Evolutionary conservation across 2,888 invertebrate genomes (phyloP).

Genomic region (Pterostichus niger): DNA sequence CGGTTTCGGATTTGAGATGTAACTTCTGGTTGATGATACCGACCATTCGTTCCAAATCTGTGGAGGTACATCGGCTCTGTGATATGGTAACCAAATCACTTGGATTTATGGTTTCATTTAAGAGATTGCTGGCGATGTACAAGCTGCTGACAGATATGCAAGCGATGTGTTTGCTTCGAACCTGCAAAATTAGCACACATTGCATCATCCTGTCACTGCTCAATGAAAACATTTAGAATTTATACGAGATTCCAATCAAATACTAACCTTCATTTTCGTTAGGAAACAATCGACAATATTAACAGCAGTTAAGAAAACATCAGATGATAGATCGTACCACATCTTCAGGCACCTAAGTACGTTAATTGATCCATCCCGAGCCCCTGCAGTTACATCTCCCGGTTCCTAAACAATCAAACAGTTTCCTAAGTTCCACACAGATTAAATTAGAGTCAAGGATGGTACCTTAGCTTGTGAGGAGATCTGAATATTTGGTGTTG

Average conservation of each 20-base stretch:
- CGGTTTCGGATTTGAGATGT: slow-evolving; percentile 80
- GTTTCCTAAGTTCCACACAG: slow-evolving; percentile 1
- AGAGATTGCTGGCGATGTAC: slow-evolving; percentile 88
- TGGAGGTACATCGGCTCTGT: slow-evolving; percentile 90
- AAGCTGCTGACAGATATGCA: slow-evolving; percentile 93
- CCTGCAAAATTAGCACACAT: slow-evolving; percentile 73
- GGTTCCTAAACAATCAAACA: slow-evolving; percentile 69
- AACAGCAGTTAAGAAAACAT: slow-evolving; percentile 88
- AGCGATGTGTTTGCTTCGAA: slow-evolving; percentile 89
- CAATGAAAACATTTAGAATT: slow-evolving; percentile 22
- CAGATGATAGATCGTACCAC: slow-evolving; percentile 90
- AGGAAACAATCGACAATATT: slow-evolving; percentile 90
- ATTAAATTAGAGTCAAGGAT: neutral
- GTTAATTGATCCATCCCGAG: slow-evolving; percentile 89
- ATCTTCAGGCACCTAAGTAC: slow-evolving; percentile 90
- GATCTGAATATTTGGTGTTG: slow-evolving; percentile 71
- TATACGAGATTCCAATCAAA: neutral
- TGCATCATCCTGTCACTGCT: slow-evolving; percentile 7
- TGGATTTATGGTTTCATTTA: slow-evolving; percentile 81
- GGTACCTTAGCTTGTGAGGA: slow-evolving; percentile 67
- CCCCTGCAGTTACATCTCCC: slow-evolving; percentile 87
- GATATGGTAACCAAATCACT: slow-evolving; percentile 84
- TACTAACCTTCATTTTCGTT: slow-evolving; percentile 88
- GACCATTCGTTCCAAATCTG: slow-evolving; percentile 93
- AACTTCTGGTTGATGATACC: slow-evolving; percentile 89